A percentile compares a stretch with the other conserved stretches of the same genome.
phyloP scores from a whole-genome alignment of 2,797 vertebrate genomes.

The Ctenopoma kingsleyae region DNA sequence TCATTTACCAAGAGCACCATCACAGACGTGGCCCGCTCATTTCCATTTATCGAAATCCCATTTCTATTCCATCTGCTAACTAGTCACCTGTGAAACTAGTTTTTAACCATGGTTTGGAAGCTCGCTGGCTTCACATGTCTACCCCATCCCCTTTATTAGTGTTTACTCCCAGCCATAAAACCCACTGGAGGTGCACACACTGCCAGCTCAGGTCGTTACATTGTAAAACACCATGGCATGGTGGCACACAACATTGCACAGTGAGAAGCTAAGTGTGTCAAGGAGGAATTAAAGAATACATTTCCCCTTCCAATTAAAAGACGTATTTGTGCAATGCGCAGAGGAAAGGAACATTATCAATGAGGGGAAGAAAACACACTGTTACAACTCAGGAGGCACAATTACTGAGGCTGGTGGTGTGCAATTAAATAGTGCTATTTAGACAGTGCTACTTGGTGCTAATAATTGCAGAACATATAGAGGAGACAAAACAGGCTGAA shows the following conservation, averaged over 20 bases:
- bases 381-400: conserved; percentile 80
- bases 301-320: conserved; percentile 80
- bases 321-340: conserved; percentile 65
- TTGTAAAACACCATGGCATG: conserved; percentile 80
- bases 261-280: conserved; percentile 60
- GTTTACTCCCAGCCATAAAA: conserved; percentile 82
- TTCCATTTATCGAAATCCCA: conserved; percentile 84
- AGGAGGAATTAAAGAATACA: conserved; percentile 78
- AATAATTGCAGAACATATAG: conserved; percentile 72
- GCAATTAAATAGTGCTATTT: conserved; percentile 76
- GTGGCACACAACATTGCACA: conserved; percentile 60
- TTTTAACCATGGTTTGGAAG: conserved; percentile 80
- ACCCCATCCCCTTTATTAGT: conserved; percentile 73
- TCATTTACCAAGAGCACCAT: conserved; percentile 69
- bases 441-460: conserved; percentile 57
- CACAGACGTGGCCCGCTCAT: conserved; percentile 65
- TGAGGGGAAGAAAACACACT: conserved; percentile 70
- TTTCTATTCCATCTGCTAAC: conserved; percentile 82
- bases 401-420: conserved; percentile 67
- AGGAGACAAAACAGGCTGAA: conserved; percentile 37
- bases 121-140: conserved; percentile 52
- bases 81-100: conserved; percentile 86
- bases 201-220: conserved; percentile 70
- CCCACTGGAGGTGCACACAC: conserved; percentile 68
- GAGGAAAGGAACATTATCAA: conserved; percentile 72